Evolutionary conservation across 1,140 invertebrate species (phyloP), one percentile per base, ranked within the genome.

Genomic region (Tetraneura akinire): DNA sequence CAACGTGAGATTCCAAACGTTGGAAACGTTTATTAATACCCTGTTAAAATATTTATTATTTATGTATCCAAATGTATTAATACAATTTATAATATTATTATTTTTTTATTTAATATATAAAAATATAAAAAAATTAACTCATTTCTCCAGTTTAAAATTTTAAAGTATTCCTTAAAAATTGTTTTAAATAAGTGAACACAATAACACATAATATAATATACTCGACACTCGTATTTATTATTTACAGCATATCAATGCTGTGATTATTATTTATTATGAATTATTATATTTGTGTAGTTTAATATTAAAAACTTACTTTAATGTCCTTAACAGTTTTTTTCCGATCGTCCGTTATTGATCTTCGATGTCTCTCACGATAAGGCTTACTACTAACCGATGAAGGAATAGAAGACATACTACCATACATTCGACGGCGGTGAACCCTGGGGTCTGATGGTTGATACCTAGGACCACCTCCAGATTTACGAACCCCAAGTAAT

Each of bases 11-110:
- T 86, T 97, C 96, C 71, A 97, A 86, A 21, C 94, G 87, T 85
- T 96, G 94, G 86, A 97, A 96, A 73, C 95, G 88, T 85, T 94
- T 94, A 84, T 94, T 94, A 84, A 94, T 91, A 82, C 91, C 91
- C 91, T 95, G 86, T 14, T 86, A 85, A 70, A 83, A 81, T 76
- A 53, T 23, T 32, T 64, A 64, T 37, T 64, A 37, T 42, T 64
- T 3, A 42, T 21, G n/a, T n/a, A n/a, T n/a, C n/a, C n/a, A n/a
- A n/a, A n/a, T n/a, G n/a, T n/a, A 64, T 64, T 37, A 74, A 13
- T 62, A 71, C 16, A 76, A 81, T 9, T 32, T 32, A 81, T 3
- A 49, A 42, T 66, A 21, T 5, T 62, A 23, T 62, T 62, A 1
- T 37, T 37, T 37, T 37, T 37, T 37, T 37, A 4, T 37, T 4